Base-by-base conservation (phyloP, 2,888 invertebrate species). In the Eilema griseolum region DNA sequence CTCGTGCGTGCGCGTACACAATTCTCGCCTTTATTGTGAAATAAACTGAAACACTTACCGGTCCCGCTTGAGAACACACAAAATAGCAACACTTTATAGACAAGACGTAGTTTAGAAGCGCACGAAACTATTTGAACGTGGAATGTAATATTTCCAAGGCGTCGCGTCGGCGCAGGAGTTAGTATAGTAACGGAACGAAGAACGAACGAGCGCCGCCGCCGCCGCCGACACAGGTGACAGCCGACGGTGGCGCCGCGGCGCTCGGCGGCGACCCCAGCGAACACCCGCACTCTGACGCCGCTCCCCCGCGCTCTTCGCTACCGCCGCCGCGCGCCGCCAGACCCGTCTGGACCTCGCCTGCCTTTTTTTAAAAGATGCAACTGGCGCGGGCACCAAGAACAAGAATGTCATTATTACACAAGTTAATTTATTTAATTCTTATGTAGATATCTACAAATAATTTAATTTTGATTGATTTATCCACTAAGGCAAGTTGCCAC, bases 201-300 rank as follows among this genome's bases (percentile, higher is more conserved):
- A 82, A 81, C 79, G 33, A 37, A 12, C 33, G 3, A 37, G 41
- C 37, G 8, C 33, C 82, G 81, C 81, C 80, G 83, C 79, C 85
- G 85, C 79, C 85, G 85, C 75, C 80, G 83, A 74, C 84, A 87
- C 82, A 83, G 86, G 83, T 86, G 87, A 83, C 79, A 80, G 75
- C 84, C 89, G 91, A 89, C 86, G 83, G 89, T 85, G 90, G 93
- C 93, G 93, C 92, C 92, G 92, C 92, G 93, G 89, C 91, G 92
- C 92, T 85, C 83, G 73, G 73, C 88, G 91, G 91, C 89, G 90
- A 86, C 89, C 89, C 88, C 79, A 77, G 67, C 80, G 78, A 88
- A 87, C 84, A 63, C 71, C 80, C 80, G 78, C 88, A 87, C 84
- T 61, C 71, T 80, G 78, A 81, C 80, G 81, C 78, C 79, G 83